phyloP scores from a whole-genome alignment of 2,113 vertebrate genomes.

The Lophotis ruficrista region DNA sequence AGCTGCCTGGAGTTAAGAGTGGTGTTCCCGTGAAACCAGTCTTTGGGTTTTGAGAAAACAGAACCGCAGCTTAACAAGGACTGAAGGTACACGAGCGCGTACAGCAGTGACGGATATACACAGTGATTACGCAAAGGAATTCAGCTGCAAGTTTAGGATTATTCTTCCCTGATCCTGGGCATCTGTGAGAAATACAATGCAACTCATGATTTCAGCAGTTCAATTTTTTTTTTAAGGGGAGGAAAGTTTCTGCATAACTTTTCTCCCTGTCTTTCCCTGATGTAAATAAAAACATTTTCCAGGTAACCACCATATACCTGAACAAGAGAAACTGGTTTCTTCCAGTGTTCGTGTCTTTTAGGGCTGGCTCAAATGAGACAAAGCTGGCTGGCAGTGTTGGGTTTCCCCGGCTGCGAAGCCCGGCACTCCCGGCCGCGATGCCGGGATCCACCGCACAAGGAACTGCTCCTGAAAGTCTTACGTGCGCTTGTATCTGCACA shows the following conservation, averaged over 20 bases:
- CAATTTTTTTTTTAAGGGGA: neutral
- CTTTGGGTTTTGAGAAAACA: neutral
- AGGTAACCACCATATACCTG: neutral
- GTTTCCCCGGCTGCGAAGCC: neutral
- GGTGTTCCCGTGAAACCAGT: neutral
- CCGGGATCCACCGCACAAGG: rapidly evolving
- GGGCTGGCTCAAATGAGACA: neutral
- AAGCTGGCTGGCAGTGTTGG: neutral
- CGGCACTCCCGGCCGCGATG: rapidly evolving
- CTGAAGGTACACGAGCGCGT: neutral
- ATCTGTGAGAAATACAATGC: neutral
- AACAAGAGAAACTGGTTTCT: neutral
- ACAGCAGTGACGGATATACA: neutral
- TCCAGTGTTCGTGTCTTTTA: neutral
- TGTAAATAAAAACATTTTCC: neutral
- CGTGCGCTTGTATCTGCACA: neutral
- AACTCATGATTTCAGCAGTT: neutral
- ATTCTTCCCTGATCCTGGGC: slow-evolving; percentile 9
- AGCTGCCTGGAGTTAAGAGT: neutral
- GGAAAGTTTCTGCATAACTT: neutral
- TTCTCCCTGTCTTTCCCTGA: slow-evolving; percentile 17
- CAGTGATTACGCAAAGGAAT: neutral
- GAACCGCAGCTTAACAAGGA: neutral
- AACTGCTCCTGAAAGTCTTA: neutral
- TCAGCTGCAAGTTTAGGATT: neutral